Evolutionary conservation across 2,113 vertebrate genomes (phyloP).

Genomic region (Entomyzon cyanotis): DNA sequence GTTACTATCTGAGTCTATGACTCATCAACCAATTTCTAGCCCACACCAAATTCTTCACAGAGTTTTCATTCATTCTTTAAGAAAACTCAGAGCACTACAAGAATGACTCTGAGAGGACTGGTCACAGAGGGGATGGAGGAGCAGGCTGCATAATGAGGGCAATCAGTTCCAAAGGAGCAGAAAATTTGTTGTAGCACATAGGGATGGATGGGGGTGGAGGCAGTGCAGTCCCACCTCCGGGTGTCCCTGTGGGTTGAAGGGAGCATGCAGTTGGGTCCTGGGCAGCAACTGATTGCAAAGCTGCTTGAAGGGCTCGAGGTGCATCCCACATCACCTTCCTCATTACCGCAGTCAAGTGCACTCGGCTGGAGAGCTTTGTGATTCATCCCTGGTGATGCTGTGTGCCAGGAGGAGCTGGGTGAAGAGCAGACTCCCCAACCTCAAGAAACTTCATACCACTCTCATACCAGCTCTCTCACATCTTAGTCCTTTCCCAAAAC

Average conservation of each 20-base stretch:
- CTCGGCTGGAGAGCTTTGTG: background rate
- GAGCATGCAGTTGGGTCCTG: background rate
- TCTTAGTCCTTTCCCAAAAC: background rate
- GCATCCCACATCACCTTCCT: background rate
- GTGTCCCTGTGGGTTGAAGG: background rate
- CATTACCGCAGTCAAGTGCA: background rate
- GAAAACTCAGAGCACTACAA: background rate
- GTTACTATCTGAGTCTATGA: conserved; percentile 28
- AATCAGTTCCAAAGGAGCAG: background rate
- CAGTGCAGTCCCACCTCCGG: background rate
- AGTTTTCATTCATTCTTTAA: conserved; percentile 24
- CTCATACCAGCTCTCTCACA: background rate
- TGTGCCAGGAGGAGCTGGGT: background rate
- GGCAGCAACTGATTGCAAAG: background rate
- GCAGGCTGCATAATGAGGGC: background rate
- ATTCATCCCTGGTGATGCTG: background rate
- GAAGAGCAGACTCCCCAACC: background rate
- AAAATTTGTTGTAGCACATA: background rate
- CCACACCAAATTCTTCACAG: conserved; percentile 5
- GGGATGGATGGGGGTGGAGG: background rate
- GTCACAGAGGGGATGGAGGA: background rate
- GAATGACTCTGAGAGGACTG: background rate
- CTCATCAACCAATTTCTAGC: conserved; percentile 44
- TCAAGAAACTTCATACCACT: background rate
- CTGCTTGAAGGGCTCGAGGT: background rate